These are phyloP conservation scores for Laticauda laticaudata DNA, from an alignment of 2,113 vertebrate genomes.

Conservation along the genomic window DNA sequence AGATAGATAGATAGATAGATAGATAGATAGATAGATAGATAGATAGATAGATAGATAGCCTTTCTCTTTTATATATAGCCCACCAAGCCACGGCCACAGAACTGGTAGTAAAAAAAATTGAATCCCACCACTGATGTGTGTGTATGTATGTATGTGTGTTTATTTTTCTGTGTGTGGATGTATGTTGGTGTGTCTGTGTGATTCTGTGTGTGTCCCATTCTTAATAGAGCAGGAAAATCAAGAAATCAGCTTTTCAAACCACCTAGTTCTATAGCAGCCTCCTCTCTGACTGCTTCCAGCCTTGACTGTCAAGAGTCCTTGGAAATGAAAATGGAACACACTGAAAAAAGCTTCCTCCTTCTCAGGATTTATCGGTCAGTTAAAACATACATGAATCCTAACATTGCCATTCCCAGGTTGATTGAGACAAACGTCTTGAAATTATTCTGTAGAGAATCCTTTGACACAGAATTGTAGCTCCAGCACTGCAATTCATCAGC, in stretches of 20 bases:
- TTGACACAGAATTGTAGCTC: background rate
- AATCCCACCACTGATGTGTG: no score
- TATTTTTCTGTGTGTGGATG: no score
- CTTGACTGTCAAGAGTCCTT: background rate
- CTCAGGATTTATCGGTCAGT: constrained; percentile 4
- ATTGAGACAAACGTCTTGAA: background rate
- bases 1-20: no score
- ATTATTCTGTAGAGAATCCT: background rate
- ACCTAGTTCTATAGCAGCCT: background rate
- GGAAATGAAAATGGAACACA: background rate
- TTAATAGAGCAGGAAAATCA: background rate
- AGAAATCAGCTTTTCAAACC: background rate
- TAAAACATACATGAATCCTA: background rate
- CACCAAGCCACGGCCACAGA: no score
- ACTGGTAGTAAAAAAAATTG: no score
- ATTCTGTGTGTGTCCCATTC: background rate
- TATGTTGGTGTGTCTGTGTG: no score
- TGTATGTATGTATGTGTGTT: no score
- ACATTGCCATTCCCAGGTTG: background rate
- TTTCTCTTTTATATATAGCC: no score
- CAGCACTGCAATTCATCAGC: background rate
- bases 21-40: no score
- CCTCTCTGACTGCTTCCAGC: background rate
- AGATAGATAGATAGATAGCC: no score
- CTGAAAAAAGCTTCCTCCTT: background rate